A percentile compares a stretch with the other conserved stretches of the same genome.
These are phyloP conservation scores for Anableps anableps DNA, from an alignment of 2,797 vertebrate genomes.

Conservation along the genomic window DNA sequence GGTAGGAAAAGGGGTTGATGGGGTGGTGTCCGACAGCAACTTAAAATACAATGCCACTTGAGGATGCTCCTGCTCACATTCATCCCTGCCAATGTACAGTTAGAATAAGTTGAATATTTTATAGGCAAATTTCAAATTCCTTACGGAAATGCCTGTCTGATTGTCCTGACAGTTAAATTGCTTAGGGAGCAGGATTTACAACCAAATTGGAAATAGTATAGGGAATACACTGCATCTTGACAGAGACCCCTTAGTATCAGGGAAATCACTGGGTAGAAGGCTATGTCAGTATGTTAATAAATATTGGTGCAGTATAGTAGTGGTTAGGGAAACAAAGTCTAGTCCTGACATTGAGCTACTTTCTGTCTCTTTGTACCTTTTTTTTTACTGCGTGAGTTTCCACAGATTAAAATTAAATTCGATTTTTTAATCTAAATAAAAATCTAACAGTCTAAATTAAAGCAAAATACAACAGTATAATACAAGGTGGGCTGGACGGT, in stretches of 20 bases:
- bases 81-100: too few species aligned
- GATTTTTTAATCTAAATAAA: too few species aligned
- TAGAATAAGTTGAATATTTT: not conserved
- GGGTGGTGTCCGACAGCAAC: too few species aligned
- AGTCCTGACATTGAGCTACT: not conserved
- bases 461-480: too few species aligned
- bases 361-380: not conserved
- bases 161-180: not conserved
- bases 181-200: not conserved
- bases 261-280: not conserved
- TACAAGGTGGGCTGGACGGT: too few species aligned
- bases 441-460: too few species aligned
- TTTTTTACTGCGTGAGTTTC: not conserved
- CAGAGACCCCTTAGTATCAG: not conserved
- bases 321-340: not conserved
- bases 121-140: not conserved
- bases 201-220: not conserved
- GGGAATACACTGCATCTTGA: not conserved
- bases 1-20: too few species aligned
- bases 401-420: too few species aligned
- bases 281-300: not conserved
- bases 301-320: not conserved
- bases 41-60: too few species aligned
- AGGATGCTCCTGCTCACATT: too few species aligned
- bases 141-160: not conserved